phyloP scores from a whole-genome alignment of 2,797 vertebrate genomes.

The Anabas testudineus region DNA sequence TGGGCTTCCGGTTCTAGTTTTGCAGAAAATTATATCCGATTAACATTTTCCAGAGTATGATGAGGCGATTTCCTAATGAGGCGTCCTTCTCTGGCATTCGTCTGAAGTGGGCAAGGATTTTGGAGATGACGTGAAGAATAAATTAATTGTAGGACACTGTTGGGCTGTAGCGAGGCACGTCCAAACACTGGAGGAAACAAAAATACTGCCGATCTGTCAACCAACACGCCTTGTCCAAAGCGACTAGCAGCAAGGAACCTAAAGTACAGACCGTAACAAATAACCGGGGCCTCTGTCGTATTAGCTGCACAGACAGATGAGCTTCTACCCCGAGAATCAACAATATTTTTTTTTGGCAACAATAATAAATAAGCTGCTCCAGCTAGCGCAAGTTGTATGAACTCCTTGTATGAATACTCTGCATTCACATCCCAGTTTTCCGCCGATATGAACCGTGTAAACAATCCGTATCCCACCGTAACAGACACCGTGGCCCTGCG shows the following conservation, averaged over 20 bases:
- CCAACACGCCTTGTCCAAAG: conserved; percentile 40
- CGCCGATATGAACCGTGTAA: conserved; percentile 49
- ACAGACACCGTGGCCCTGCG: conserved; percentile 59
- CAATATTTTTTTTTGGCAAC: conserved; percentile 54
- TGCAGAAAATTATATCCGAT: conserved; percentile 89
- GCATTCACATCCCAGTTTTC: conserved; percentile 70
- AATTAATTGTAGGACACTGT: conserved; percentile 33
- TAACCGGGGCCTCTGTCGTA: conserved; percentile 62
- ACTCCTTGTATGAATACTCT: conserved; percentile 58
- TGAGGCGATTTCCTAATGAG: conserved; percentile 66
- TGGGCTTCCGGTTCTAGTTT: conserved; percentile 94
- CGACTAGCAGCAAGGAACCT: conserved; percentile 37
- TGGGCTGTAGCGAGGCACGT: conserved; percentile 41
- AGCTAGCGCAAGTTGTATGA: conserved; percentile 58
- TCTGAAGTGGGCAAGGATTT: conserved; percentile 57
- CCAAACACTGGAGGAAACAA: conserved; percentile 38
- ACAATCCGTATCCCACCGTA: conserved; percentile 61
- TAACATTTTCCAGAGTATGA: conserved; percentile 89
- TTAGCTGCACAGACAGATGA: conserved; percentile 57
- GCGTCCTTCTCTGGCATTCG: conserved; percentile 75
- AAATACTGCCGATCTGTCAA: conserved; percentile 37
- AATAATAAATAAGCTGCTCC: conserved; percentile 64
- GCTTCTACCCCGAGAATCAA: conserved; percentile 37
- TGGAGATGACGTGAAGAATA: conserved; percentile 45
- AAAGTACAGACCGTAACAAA: conserved; percentile 58